Conservation (phyloP, 2,797 vertebrate species). For the Discoglossus pictus region DNA sequence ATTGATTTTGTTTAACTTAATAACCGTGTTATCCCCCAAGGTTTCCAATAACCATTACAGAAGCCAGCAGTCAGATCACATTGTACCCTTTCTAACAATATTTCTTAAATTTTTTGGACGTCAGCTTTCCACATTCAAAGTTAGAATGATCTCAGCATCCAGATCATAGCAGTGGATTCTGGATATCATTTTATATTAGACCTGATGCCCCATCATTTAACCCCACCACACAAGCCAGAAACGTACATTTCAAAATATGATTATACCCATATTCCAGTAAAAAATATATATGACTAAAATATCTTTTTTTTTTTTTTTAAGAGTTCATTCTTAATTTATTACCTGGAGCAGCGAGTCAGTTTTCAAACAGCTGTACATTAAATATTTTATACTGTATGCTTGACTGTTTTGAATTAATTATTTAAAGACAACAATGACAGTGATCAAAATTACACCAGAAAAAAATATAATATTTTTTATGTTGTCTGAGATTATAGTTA, state of each 20-base stretch:
- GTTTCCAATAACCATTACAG: slow-evolving; percentile 28
- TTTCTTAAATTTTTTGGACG: not conserved
- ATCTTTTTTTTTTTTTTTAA: too few species aligned
- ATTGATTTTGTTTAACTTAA: slow-evolving; percentile 52
- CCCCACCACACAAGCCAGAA: too few species aligned
- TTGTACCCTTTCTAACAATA: slow-evolving; percentile 3
- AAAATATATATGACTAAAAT: too few species aligned
- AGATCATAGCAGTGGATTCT: too few species aligned
- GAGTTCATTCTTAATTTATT: not conserved
- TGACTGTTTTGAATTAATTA: not conserved
- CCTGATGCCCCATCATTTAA: too few species aligned
- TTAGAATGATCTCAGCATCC: too few species aligned
- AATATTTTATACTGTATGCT: too few species aligned
- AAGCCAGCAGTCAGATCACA: slow-evolving; percentile 16
- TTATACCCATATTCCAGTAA: too few species aligned
- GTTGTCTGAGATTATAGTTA: too few species aligned
- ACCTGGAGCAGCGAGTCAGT: not conserved
- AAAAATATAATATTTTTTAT: not conserved
- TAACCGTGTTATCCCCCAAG: slow-evolving; percentile 38
- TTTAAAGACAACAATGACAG: not conserved
- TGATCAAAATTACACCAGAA: not conserved
- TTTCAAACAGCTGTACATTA: not conserved
- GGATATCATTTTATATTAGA: too few species aligned
- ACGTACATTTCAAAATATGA: too few species aligned
- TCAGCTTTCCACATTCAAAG: not conserved